phyloP scores from a whole-genome alignment of 2,888 invertebrate genomes.

The Parapristionchus giblindavisi region DNA sequence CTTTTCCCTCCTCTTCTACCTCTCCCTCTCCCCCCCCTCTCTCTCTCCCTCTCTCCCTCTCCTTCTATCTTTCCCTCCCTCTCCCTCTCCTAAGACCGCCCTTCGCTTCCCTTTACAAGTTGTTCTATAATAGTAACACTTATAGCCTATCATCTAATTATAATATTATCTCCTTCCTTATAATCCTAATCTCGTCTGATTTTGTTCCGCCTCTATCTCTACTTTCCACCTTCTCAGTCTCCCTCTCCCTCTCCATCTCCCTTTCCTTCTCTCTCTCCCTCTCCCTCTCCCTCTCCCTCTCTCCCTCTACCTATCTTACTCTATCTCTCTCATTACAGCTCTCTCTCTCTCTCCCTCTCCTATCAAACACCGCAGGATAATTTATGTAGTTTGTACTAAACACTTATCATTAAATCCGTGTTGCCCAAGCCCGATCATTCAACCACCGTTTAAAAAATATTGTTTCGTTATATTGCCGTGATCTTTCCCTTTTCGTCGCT shows the following conservation, averaged over 20 bases:
- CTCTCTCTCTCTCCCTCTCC: background rate
- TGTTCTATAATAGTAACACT: no score
- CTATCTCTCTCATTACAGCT: background rate
- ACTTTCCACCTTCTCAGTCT: background rate
- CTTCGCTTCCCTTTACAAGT: conserved; percentile 17
- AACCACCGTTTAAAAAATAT: no score
- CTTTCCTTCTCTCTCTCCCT: background rate
- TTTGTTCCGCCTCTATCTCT: background rate
- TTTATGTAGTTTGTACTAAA: no score
- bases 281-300: background rate
- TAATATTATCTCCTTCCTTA: background rate
- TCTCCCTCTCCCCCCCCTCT: background rate
- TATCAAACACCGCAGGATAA: no score
- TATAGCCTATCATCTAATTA: background rate
- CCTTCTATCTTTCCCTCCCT: background rate
- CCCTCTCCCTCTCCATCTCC: background rate
- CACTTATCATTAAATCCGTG: no score
- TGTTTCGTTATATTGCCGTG: no score
- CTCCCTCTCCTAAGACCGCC: background rate
- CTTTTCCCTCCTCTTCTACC: no score
- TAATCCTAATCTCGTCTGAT: background rate
- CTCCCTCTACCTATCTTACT: background rate
- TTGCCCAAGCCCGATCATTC: no score
- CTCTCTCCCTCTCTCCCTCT: background rate
- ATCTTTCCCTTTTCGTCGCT: no score